These are phyloP conservation scores for Lymantria dispar DNA, from an alignment of 2,888 invertebrate species.

Conservation along the genomic window DNA sequence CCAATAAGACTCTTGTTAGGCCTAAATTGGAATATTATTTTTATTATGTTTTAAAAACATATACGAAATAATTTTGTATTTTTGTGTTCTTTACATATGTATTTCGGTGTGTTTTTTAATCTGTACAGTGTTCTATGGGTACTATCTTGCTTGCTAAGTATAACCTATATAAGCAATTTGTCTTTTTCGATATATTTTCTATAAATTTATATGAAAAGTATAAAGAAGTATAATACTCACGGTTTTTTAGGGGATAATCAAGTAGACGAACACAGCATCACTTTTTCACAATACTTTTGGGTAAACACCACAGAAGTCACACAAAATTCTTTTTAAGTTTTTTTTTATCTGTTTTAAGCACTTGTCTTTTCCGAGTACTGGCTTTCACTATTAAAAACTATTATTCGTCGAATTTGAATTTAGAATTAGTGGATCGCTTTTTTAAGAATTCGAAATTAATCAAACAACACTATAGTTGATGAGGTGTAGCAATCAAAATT, in stretches of 20 bases:
- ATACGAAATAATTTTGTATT: not conserved
- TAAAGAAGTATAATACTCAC: conserved; percentile 51
- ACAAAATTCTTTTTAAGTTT: conserved; percentile 33
- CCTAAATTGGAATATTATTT: conserved; percentile 30
- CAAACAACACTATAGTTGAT: conserved; percentile 24
- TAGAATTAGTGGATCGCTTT: conserved; percentile 18
- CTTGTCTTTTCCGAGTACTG: conserved; percentile 41
- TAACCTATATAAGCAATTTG: too few relatives aligned
- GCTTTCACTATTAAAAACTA: conserved; percentile 25
- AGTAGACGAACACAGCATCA: conserved; percentile 64
- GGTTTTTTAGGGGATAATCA: conserved; percentile 56
- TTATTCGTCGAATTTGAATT: conserved; percentile 27
- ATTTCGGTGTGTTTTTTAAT: too few relatives aligned
- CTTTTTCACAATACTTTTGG: conserved; percentile 56
- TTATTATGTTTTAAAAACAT: not conserved
- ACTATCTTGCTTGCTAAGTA: too few relatives aligned
- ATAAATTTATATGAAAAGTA: not conserved
- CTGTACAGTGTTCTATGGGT: too few relatives aligned
- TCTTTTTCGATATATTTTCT: too few relatives aligned
- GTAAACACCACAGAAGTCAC: conserved; percentile 54
- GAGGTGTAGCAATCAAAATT: conserved; percentile 51
- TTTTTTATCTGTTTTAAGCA: conserved; percentile 21
- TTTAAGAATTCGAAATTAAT: conserved; percentile 32
- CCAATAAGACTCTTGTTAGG: conserved; percentile 48
- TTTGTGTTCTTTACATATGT: too few relatives aligned